Percentiles rank a stretch among this genome's conserved stretches.
These are phyloP conservation scores for Apus apus DNA, from an alignment of 2,113 vertebrate genomes.

Conservation along the genomic window DNA sequence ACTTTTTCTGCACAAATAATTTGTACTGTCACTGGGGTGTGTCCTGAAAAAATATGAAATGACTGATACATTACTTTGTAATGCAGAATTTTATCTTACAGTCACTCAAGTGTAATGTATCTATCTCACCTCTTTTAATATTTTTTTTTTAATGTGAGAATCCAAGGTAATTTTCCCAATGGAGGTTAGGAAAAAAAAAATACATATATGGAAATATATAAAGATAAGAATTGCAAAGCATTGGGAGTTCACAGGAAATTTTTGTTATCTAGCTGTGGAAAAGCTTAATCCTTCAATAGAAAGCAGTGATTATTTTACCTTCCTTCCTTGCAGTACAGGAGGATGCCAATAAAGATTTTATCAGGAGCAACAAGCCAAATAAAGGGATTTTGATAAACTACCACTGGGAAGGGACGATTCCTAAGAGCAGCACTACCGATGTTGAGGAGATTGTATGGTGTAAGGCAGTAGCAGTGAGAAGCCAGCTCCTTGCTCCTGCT, in stretches of 20 bases:
- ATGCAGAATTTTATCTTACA: not conserved
- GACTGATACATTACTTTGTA: not conserved
- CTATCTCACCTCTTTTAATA: not conserved
- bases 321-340: not conserved
- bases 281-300: not conserved
- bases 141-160: not conserved
- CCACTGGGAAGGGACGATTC: not conserved
- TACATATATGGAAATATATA: not conserved
- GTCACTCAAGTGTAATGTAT: not conserved
- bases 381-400: not conserved
- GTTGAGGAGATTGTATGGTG: not conserved
- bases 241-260: not conserved
- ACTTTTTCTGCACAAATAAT: not conserved
- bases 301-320: not conserved
- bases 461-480: not conserved
- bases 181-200: not conserved
- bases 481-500: not conserved
- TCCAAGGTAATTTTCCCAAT: not conserved
- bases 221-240: not conserved
- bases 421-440: not conserved
- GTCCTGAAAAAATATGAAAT: not conserved
- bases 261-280: not conserved
- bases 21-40: not conserved
- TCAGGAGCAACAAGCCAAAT: not conserved
- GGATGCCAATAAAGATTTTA: slow-evolving; percentile 5